Conservation (phyloP, 1,140 invertebrate species). For the Solenopsis invicta region DNA sequence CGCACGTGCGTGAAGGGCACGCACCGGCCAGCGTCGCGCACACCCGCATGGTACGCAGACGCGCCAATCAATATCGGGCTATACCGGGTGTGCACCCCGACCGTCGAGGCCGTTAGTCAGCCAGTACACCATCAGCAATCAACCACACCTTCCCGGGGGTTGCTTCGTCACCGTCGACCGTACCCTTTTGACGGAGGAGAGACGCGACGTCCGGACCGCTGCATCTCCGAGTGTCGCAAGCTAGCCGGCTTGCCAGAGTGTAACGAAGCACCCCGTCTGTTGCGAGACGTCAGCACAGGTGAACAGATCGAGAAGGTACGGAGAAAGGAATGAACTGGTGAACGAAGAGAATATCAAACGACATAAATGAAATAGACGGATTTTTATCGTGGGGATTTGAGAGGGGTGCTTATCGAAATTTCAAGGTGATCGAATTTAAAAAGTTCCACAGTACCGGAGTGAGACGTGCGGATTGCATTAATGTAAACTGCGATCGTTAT, state of each 20-base stretch:
- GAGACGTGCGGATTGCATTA: neutral
- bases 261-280: slow-evolving; percentile 35
- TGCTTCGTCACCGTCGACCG: neutral
- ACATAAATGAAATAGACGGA: neutral
- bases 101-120: slow-evolving; percentile 45
- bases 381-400: neutral
- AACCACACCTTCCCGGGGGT: slow-evolving; percentile 71
- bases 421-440: neutral
- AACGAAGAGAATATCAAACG: neutral
- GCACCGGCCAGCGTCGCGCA: slow-evolving; percentile 54
- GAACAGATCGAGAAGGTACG: slow-evolving; percentile 56
- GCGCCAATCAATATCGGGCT: slow-evolving; percentile 76
- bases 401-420: neutral
- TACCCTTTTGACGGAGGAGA: neutral
- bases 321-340: neutral
- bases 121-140: slow-evolving; percentile 69
- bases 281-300: slow-evolving; percentile 31
- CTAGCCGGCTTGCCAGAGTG: neutral
- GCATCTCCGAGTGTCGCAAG: neutral
- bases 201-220: slow-evolving; percentile 1
- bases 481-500: neutral
- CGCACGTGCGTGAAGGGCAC: slow-evolving; percentile 47
- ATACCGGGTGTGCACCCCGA: slow-evolving; percentile 61
- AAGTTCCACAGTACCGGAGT: neutral
- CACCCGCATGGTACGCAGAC: slow-evolving; percentile 71